Base-by-base conservation (phyloP, 2,113 vertebrate species). In the Bagarius yarrelli region DNA sequence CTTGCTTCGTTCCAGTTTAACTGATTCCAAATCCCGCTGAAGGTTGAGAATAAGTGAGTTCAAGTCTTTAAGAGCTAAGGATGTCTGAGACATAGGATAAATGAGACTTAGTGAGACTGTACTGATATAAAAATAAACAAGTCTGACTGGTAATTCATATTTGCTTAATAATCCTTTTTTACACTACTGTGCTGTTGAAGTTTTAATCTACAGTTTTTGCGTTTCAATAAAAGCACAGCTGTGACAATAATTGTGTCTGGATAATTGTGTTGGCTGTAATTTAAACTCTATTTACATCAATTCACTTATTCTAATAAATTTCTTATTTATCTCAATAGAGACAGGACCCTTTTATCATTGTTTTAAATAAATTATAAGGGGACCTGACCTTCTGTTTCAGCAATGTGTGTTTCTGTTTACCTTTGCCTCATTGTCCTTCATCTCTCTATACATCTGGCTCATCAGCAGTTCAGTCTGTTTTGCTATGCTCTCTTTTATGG, bases 391-490 rank as follows among this genome's bases (percentile, higher is more conserved):
- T 55, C 50, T 23, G 27, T 70, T 70, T 47, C 66, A 69, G 13
- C 16, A 40, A 40, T 8, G 8, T 40, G 36, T 8, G 36, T 40
- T 69, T 8, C n/a, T 36, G 53, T 23, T 89, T 78, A 93, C 92
- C 92, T 92, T 92, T 80, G 82, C 56, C 27, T 91, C 75, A 64
- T 23, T 89, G 15, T 90, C 84, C 52, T 89, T 85, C 23, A 92
- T 78, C 57, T 87, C 86, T 85, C n/a, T 86, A 44, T 90, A 81
- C 16, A 78, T 82, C 66, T 91, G 83, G 44, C 74, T 86, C 61
- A 84, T 72, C 79, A 92, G 56, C 21, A 82, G 81, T 71, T 91
- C 88, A 84, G 91, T 88, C 76, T 89, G 87, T 76, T 85, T 84
- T 72, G 84, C 87, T 78, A 92, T 78, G 67, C 88, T 78, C 56